Evolutionary conservation across 2,797 vertebrate genomes (phyloP), one percentile per base, ranked within the genome.

Genomic region (Oryzias dopingdopingensis): DNA sequence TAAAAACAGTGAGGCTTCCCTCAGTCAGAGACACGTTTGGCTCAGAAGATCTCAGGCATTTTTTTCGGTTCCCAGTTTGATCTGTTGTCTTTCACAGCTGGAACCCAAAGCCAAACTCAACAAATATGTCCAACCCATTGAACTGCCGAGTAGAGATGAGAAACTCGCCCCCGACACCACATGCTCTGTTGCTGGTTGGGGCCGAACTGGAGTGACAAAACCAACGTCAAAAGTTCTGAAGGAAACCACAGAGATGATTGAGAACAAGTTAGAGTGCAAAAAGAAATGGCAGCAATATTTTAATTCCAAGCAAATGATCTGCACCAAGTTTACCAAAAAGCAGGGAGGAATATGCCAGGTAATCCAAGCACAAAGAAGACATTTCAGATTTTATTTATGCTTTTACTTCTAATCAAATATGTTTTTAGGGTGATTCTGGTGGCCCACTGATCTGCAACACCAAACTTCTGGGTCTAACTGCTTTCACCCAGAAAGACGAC

Each of bases 101-200:
- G 7, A 81, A 53, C 62, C n/a, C 0, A 83, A 84, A 0, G 89
- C 85, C 42, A 76, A 2, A 8, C 64, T 91, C n/a, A 81, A 81
- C 17, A 59, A 44, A 15, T 67, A 60, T 6, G 86, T 91, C 22
- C 66, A 74, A 10, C 0, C 54, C 17, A 72, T 86, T 1, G 12
- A 0, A 16, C 63, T 91, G 26, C 82, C 85, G 0, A 79, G 68
- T 26, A 77, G 83, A 56, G n/a, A 67, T 0, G 26, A 1, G 4
- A 65, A 70, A 23, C 18, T 43, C 12, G 56, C 22, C 2, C 72
- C 62, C 0, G 44, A 64, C 2, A 20, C 42, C 4, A 52, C 63
- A 2, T 92, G 90, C 24, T 0, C 16, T 0, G 84, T 88, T 8
- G 82, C 88, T 42, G 90, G 91, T 41, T 92, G 90, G 91, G 90